phyloP scores from a whole-genome alignment of 2,113 vertebrate species.

The Misgurnus mizolepis region DNA sequence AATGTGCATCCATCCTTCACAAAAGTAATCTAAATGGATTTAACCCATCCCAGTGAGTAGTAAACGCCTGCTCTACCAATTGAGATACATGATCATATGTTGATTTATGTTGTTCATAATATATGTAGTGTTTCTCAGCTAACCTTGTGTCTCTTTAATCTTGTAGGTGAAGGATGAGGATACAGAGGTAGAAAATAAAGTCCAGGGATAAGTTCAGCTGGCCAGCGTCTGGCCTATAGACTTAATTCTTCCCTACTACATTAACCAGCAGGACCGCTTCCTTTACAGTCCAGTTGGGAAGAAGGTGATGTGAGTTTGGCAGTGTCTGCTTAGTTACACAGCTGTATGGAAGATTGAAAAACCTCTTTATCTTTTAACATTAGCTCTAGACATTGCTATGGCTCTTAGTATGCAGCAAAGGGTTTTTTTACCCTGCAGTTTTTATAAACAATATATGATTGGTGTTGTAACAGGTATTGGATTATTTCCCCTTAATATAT shows the following conservation, averaged over 20 bases:
- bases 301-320: background rate
- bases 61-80: too few species aligned
- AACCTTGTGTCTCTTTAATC: background rate
- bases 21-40: too few species aligned
- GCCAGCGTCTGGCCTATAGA: slow-evolving; percentile 9
- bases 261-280: background rate
- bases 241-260: slow-evolving; percentile 5
- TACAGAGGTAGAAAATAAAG: slow-evolving; percentile 55
- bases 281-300: background rate
- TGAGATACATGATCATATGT: too few species aligned
- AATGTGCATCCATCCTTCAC: too few species aligned
- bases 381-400: background rate
- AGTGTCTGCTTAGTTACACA: background rate
- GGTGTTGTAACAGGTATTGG: background rate
- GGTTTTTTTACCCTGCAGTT: background rate
- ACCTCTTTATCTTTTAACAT: background rate
- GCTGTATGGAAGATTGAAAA: background rate
- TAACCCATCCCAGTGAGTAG: too few species aligned
- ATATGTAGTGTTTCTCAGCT: background rate
- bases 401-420: background rate
- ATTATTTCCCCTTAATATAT: background rate
- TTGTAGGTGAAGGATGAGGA: slow-evolving; percentile 75
- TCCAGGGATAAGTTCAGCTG: slow-evolving; percentile 51
- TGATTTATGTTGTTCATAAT: background rate
- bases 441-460: background rate